A percentile compares a stretch with the other conserved stretches of the same genome.
Conservation (phyloP, 2,113 vertebrate species). For the Antigone vipio region DNA sequence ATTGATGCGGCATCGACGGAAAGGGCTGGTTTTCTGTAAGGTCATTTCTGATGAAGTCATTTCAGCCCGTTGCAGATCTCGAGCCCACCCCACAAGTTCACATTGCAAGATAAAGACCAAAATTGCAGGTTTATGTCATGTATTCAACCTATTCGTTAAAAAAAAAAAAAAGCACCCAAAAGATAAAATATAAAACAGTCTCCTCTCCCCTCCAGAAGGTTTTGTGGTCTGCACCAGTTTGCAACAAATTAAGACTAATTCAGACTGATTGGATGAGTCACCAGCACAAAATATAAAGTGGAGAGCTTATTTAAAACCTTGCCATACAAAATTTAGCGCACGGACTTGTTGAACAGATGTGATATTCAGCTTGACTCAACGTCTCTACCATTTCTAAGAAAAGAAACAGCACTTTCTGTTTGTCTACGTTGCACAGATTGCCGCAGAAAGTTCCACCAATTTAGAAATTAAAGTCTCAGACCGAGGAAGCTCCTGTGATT, state of each 20-base stretch:
- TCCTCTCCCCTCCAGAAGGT: background rate
- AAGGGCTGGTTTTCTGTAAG: background rate
- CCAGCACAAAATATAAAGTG: background rate
- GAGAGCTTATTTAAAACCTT: background rate
- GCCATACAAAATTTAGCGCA: background rate
- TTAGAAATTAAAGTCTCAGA: background rate
- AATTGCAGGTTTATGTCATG: background rate
- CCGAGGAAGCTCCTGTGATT: background rate
- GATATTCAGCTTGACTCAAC: background rate
- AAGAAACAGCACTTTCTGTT: background rate
- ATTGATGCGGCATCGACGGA: background rate
- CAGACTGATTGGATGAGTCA: background rate
- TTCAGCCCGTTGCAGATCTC: background rate
- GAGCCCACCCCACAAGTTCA: background rate
- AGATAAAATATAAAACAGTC: background rate
- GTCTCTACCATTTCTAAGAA: slow-evolving; percentile 1
- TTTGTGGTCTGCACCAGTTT: background rate
- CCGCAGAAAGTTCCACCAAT: background rate
- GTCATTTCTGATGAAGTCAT: background rate
- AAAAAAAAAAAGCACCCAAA: background rate
- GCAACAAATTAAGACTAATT: background rate
- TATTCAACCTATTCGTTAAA: background rate
- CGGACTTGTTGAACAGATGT: background rate
- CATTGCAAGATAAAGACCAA: background rate
- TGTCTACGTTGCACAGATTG: background rate